A percentile compares a stretch with the other conserved stretches of the same genome.
These are phyloP conservation scores for Harpegnathos saltator DNA, from an alignment of 1,140 invertebrate genomes.

Conservation along the genomic window DNA sequence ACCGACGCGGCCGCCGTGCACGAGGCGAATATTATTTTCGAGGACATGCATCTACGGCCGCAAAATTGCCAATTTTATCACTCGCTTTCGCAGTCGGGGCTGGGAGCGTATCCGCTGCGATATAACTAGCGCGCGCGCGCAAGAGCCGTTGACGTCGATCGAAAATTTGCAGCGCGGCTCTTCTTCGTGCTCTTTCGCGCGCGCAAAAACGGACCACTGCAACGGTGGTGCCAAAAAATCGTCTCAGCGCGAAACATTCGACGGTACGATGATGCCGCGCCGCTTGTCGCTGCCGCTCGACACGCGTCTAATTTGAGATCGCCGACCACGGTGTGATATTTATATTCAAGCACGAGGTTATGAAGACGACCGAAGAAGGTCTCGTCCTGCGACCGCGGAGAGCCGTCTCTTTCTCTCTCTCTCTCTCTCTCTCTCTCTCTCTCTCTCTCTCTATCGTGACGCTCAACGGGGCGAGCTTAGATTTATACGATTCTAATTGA, in stretches of 20 bases:
- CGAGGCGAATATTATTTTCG: constrained; percentile 54
- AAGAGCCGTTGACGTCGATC: too few relatives aligned
- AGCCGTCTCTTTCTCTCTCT: too few relatives aligned
- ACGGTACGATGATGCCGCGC: constrained; percentile 4
- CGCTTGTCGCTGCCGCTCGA: too few relatives aligned
- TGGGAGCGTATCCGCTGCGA: background rate
- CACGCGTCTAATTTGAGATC: constrained; percentile 2
- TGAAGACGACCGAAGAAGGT: too few relatives aligned
- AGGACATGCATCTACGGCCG: background rate
- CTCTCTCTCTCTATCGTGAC: background rate
- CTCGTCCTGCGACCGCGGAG: background rate
- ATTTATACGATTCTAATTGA: constrained; percentile 42
- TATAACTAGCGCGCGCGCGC: background rate
- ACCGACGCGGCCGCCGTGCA: background rate
- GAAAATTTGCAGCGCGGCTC: too few relatives aligned
- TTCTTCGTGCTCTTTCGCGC: background rate
- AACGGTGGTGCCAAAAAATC: constrained; percentile 10
- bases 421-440: too few relatives aligned
- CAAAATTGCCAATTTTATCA: constrained; percentile 38
- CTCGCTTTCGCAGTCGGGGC: background rate
- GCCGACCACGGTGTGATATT: background rate
- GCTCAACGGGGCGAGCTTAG: background rate
- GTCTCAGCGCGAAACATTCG: background rate
- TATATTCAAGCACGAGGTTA: constrained; percentile 12
- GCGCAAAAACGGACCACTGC: constrained; percentile 1